Evolutionary conservation across 2,113 vertebrate genomes (phyloP), one percentile per base, ranked within the genome.

Genomic region (Sinocyclocheilus grahami): DNA sequence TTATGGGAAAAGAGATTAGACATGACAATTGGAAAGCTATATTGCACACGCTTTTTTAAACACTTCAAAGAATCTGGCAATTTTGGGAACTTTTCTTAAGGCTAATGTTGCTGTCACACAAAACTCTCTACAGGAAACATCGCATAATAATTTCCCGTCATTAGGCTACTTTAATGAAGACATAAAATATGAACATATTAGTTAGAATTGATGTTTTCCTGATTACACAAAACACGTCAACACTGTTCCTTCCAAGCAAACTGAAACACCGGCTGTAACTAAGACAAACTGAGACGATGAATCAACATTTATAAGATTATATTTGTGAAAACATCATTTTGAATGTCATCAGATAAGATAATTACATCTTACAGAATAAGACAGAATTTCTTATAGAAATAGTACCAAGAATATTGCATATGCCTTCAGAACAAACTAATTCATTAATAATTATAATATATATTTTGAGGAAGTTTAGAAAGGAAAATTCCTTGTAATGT

Each of bases 1-100:
- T 77, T 74, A 74, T 74, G 37, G 71, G 37, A 74, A 74, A 74
- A 37, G 20, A 77, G 75, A 77, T 77, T 77, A 77, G 12, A 77
- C 10, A 1, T 22, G 37, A 46, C 37, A n/a, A 46, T n/a, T 74
- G 37, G 9, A 74, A 74, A 74, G 37, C 4, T 22, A 42, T 74
- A 42, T 74, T 46, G 71, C 71, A 46, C 20, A 46, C 71, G 22
- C 37, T 72, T 72, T 48, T 55, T 42, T 72, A 4, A 11, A 22
- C 69, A 72, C 37, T 74, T 74, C 20, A 46, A 72, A 74, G 71
- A 0, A 0, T 42, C 37, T 42, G 37, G 37, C 4, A 5, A 6
- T 42, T 42, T 42, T 42, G 9, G 42, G 42, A 42, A 42, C 22
- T 18, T 42, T 46, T 74, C 37, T 46, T 22, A 2, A 12, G 20